A percentile compares a stretch with the other conserved stretches of the same genome.
phyloP scores from a whole-genome alignment of 2,888 invertebrate genomes.

The Cabera pusaria region DNA sequence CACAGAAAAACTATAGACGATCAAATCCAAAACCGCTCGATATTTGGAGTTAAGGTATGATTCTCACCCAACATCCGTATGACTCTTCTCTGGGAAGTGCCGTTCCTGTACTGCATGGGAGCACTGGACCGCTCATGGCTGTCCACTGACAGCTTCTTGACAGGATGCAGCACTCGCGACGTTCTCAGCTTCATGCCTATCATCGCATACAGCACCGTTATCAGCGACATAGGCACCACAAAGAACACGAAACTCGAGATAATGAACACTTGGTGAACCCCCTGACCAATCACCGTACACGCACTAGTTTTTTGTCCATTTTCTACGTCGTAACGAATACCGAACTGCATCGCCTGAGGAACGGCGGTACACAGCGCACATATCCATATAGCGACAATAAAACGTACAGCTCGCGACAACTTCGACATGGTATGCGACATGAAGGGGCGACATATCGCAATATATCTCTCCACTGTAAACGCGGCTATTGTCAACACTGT shows the following conservation, averaged over 20 bases:
- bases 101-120: slow-evolving; percentile 76
- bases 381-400: slow-evolving; percentile 90
- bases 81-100: slow-evolving; percentile 85
- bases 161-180: slow-evolving; percentile 84
- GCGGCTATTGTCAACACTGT: slow-evolving; percentile 94
- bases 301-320: slow-evolving; percentile 73
- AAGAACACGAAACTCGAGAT: slow-evolving; percentile 93
- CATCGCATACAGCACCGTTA: slow-evolving; percentile 90
- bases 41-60: too few species aligned
- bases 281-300: slow-evolving; percentile 84
- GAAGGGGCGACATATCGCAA: slow-evolving; percentile 94
- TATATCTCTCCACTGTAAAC: slow-evolving; percentile 94
- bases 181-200: slow-evolving; percentile 89
- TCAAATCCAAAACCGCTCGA: too few species aligned
- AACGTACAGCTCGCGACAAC: slow-evolving; percentile 90
- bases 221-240: slow-evolving; percentile 93
- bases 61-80: slow-evolving; percentile 92
- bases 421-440: slow-evolving; percentile 92
- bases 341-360: slow-evolving; percentile 92
- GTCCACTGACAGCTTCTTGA: slow-evolving; percentile 80
- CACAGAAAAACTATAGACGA: too few species aligned
- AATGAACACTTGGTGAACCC: slow-evolving; percentile 88
- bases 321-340: slow-evolving; percentile 82
- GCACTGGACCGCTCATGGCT: slow-evolving; percentile 61
- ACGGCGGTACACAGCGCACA: slow-evolving; percentile 88